Evolutionary conservation across 2,888 invertebrate species (phyloP), one percentile per base, ranked within the genome.

Genomic region (Dyspetes luteomarginatus): DNA sequence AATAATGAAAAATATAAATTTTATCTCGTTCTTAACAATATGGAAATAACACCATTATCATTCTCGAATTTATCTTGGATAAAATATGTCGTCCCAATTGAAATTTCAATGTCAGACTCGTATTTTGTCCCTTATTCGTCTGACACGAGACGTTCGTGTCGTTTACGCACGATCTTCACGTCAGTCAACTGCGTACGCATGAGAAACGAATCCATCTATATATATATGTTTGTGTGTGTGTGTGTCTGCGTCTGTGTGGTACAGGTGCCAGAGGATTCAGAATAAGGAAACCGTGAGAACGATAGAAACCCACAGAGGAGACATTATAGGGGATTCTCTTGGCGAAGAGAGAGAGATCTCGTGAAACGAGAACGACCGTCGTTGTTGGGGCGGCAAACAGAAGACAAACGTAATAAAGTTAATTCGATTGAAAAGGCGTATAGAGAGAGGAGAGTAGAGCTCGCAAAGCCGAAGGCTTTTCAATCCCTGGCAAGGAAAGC

Each of bases 331-430:
- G 67, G 71, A 81, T 79, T 72, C 64, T 15, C 60, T 26, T 60
- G 67, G 41, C 19, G 78, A 62, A 36, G 74, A 50, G 73, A 81
- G 83, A 72, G 83, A 52, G 24, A 73, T 64, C 45, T 73, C 64
- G 3, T 52, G 72, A 50, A 43, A 72, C 41, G 43, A 43, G 86
- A 85, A 48, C 19, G 88, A 88, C 82, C 85, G 86, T 85, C 83
- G 84, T 87, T 85, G 87, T 88, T 85, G 86, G 87, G 86, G 86
- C 79, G 88, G 89, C 88, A 89, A 89, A 89, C 89, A 89, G 88
- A 90, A 88, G 89, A 89, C 88, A 90, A 90, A 90, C 87, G 90
- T 88, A 90, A 91, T 91, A 91, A 91, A 91, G 91, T 88, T 91
- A 91, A 91, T 91, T 89, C 86, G 89, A 90, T 91, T 90, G 88